Evolutionary conservation across 2,797 vertebrate genomes (phyloP).

Genomic region (Odontamblyopus rebecca): DNA sequence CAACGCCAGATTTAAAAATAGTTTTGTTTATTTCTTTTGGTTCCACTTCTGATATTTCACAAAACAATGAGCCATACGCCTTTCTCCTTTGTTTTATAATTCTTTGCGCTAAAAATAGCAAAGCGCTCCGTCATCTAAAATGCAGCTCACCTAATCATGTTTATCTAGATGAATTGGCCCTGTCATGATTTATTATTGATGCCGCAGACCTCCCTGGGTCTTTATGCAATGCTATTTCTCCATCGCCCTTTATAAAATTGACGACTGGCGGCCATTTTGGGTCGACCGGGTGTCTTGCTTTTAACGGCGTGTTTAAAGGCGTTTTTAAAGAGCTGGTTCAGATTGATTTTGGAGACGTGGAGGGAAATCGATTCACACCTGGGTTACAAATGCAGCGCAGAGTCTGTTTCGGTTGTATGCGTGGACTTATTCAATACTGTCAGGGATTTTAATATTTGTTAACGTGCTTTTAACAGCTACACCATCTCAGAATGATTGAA

Average conservation of each 20-base stretch:
- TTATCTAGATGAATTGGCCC: slow-evolving; percentile 9
- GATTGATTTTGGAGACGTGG: slow-evolving; percentile 33
- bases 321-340: slow-evolving; percentile 25
- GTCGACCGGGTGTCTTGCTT: slow-evolving; percentile 19
- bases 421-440: slow-evolving; percentile 13
- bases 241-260: slow-evolving; percentile 5
- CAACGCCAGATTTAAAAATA: slow-evolving; percentile 47
- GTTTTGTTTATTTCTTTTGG: slow-evolving; percentile 30
- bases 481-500: neutral
- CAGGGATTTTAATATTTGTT: slow-evolving; percentile 24
- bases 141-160: slow-evolving; percentile 10
- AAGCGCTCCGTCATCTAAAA: slow-evolving; percentile 5
- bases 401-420: slow-evolving; percentile 35
- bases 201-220: neutral
- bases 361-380: slow-evolving; percentile 37
- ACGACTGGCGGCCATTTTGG: slow-evolving; percentile 21
- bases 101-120: slow-evolving; percentile 27
- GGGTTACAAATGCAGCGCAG: slow-evolving; percentile 14
- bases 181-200: slow-evolving; percentile 28
- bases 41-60: slow-evolving; percentile 27
- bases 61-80: slow-evolving; percentile 13
- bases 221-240: slow-evolving; percentile 6
- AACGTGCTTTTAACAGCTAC: slow-evolving; percentile 37
- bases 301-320: slow-evolving; percentile 24
- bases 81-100: slow-evolving; percentile 9